These are phyloP conservation scores for Rhinella marina DNA, from an alignment of 2,797 vertebrate genomes.

Conservation along the genomic window DNA sequence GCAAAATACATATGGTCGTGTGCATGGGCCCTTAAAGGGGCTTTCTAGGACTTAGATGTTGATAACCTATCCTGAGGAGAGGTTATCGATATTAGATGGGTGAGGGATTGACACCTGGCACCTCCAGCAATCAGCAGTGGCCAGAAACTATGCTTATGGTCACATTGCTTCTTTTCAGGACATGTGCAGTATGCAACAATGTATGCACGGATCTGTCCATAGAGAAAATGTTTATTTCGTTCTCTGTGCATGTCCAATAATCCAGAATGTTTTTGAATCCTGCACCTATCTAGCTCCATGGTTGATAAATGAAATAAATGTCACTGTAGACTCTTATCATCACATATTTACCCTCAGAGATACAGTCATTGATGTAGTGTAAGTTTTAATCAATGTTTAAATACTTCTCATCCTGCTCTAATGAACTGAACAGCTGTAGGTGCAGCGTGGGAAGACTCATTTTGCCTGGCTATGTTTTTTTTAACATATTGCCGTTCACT, in stretches of 20 bases:
- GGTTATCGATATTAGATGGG: too few relatives aligned
- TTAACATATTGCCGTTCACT: conserved; percentile 25
- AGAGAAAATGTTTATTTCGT: not conserved
- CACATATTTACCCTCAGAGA: not conserved
- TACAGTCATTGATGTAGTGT: not conserved
- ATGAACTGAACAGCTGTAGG: conserved; percentile 38
- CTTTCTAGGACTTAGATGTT: too few relatives aligned
- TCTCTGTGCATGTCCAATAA: not conserved
- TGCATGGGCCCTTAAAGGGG: too few relatives aligned
- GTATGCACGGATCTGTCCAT: too few relatives aligned
- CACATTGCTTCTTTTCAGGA: too few relatives aligned
- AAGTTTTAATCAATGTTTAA: conserved; percentile 5
- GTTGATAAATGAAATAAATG: not conserved
- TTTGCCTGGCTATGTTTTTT: not conserved
- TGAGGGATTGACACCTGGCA: too few relatives aligned
- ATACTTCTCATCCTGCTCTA: not conserved
- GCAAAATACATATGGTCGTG: too few relatives aligned
- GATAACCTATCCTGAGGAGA: too few relatives aligned
- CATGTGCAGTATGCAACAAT: too few relatives aligned
- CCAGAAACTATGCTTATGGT: too few relatives aligned
- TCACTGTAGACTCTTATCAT: not conserved
- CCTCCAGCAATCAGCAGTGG: too few relatives aligned
- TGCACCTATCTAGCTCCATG: too few relatives aligned
- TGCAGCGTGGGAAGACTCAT: conserved; percentile 5
- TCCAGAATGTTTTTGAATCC: not conserved